Evolutionary conservation across 2,113 vertebrate genomes (phyloP).

Genomic region (Pelecanoides urinatrix): DNA sequence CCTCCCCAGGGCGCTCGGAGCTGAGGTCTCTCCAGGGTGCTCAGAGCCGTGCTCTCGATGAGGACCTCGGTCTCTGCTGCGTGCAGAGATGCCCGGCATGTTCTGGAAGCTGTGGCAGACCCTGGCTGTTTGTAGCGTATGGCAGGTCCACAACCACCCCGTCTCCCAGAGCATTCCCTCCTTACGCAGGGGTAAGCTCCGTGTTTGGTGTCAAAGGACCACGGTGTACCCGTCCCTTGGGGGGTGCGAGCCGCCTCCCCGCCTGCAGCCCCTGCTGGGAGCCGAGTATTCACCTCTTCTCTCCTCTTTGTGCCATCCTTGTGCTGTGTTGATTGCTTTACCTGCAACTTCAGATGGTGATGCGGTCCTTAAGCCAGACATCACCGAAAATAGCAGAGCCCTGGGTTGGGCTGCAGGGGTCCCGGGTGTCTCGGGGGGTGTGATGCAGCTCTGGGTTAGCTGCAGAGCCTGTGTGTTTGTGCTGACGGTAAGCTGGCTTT

Average conservation of each 20-base stretch:
- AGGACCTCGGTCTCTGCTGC: not conserved
- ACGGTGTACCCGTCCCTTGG: not conserved
- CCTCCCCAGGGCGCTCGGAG: not conserved
- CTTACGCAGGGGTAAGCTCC: not conserved
- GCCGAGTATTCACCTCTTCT: not conserved
- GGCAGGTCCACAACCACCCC: not conserved
- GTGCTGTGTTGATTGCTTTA: not conserved
- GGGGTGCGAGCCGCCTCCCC: not conserved
- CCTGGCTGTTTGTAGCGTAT: not conserved
- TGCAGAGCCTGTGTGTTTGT: not conserved
- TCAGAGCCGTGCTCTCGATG: not conserved
- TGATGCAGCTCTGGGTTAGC: not conserved
- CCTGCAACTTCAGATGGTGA: not conserved
- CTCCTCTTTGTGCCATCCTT: not conserved
- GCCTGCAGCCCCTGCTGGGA: not conserved
- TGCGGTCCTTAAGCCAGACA: not conserved
- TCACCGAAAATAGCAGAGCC: not conserved
- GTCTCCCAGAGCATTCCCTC: not conserved
- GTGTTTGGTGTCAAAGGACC: not conserved
- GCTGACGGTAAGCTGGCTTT: not conserved
- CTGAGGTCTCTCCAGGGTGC: not conserved
- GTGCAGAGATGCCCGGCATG: not conserved
- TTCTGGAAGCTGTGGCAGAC: not conserved
- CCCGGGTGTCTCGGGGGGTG: not conserved
- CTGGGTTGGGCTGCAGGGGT: not conserved